Evolutionary conservation across 2,113 vertebrate genomes (phyloP).

Genomic region (Rhagologus leucostigma): DNA sequence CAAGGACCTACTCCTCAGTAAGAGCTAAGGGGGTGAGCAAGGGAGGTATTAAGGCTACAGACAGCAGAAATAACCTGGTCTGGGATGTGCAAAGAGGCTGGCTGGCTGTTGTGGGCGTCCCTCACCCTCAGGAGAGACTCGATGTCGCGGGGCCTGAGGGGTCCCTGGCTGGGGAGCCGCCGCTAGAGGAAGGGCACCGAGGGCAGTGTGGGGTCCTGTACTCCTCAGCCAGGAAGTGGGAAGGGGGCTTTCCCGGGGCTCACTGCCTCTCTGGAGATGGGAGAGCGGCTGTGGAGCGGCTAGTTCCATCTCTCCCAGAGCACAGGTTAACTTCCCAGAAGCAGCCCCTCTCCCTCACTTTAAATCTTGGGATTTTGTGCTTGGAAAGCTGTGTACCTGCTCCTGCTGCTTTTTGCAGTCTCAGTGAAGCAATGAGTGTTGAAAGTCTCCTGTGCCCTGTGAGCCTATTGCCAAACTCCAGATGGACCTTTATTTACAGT

Average conservation of each 20-base stretch:
- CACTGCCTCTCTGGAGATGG: neutral
- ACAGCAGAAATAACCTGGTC: neutral
- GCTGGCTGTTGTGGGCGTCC: neutral
- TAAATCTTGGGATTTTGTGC: neutral
- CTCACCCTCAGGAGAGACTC: accelerated
- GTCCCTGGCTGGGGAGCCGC: neutral
- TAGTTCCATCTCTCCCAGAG: accelerated
- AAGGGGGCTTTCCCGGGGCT: neutral
- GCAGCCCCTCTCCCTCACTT: neutral
- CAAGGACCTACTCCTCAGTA: neutral
- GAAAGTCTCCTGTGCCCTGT: neutral
- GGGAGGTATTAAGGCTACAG: neutral
- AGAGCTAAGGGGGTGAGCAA: neutral
- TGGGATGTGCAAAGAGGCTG: accelerated
- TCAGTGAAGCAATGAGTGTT: neutral
- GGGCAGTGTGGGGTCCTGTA: neutral
- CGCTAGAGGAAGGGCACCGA: neutral
- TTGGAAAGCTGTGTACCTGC: neutral
- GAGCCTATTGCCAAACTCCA: neutral
- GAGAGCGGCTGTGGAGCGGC: accelerated
- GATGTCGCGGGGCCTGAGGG: neutral
- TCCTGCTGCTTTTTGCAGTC: neutral
- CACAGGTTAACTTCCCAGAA: neutral
- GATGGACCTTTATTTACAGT: neutral
- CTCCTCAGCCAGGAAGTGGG: no score